Evolutionary conservation across 2,113 vertebrate genomes (phyloP), one percentile per base, ranked within the genome.

Genomic region (Rhinolophus sinicus): DNA sequence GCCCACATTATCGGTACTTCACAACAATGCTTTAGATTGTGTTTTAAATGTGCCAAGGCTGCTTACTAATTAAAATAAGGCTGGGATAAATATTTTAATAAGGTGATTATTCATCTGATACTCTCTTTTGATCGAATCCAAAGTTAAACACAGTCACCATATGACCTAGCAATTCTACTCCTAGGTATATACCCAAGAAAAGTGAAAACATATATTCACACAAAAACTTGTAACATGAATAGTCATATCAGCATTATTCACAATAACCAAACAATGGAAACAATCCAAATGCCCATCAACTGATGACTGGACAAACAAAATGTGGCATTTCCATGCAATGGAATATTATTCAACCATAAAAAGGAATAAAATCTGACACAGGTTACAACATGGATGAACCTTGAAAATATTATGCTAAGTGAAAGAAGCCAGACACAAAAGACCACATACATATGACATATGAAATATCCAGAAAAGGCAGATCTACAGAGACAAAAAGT

Each of bases 51-150:
- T 33, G 80, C 24, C 76, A 93, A 90, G 44, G 2, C 54, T 33
- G 30, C 56, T 87, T 95, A 24, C n/a, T 90, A 92, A 87, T 92
- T 96, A 96, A 93, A 88, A 65, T 93, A 85, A 90, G 38, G 35
- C 54, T 92, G 30, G 2, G 13, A 62, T 93, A 87, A 95, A 86
- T 94, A 54, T 93, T 95, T 88, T 82, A 64, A 64, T 77, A 97
- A 94, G 40, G 50, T 26, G 82, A 33, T 62, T 69, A 35, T 33
- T 72, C 58, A 87, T 58, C n/a, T 88, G 47, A 84, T 70, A 91
- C 21, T 70, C 73, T 94, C 58, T 81, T 58, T 65, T 88, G 33
- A 33, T 64, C 78, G 87, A 93, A 78, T 65, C 22, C 75, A 90
- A 84, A 73, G 40, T 72, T 88, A 90, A 95, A 84, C 14, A 76